Base-by-base conservation (phyloP, 2,113 vertebrate species). In the Epinephelus cyanopodus region DNA sequence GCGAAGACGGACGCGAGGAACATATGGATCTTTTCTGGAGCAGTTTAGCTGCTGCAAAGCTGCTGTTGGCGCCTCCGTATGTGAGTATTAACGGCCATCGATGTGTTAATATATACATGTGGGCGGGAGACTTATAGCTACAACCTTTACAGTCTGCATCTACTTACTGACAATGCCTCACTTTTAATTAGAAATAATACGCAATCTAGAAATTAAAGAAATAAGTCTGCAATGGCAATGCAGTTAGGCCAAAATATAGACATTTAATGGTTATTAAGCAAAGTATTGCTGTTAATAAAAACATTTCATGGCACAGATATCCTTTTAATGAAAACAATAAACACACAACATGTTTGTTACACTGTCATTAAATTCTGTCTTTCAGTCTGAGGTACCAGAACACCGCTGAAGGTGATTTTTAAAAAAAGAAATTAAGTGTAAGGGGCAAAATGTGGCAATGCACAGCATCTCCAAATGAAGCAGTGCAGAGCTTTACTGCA, bases 401-500 rank as follows among this genome's bases (percentile, higher is more conserved):
- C 14, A 3, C 2, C 25, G 47, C 29, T 14, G 33, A 57, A 18
- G 48, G 6, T 47, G 23, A 57, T 37, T 37, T 29, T 37, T 37
- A 37, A 13, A 42, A 21, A 23, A 12, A 4, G 0, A 5, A 18
- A 63, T 25, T 19, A 74, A 50, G 13, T 6, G 29, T n/a, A 12
- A 42, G 17, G 25, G 27, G 27, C 27, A 64, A 74, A 73, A 45
- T 56, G 82, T 73, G 33, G 33, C 37, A 48, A 68, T 53, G 47
- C 50, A 65, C 25, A 74, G 64, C 65, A 81, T 86, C 48, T 74
- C 48, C 50, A 66, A 79, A 73, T 64, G 67, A 81, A 79, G 79
- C 75, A 63, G 65, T 62, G 50, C 66, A 66, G 63, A 85, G 87
- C 73, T 81, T 63, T 74, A 37, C 76, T 87, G 87, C 87, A 77